These are phyloP conservation scores for Archips crataeganus DNA, from an alignment of 2,888 invertebrate genomes.

Conservation along the genomic window DNA sequence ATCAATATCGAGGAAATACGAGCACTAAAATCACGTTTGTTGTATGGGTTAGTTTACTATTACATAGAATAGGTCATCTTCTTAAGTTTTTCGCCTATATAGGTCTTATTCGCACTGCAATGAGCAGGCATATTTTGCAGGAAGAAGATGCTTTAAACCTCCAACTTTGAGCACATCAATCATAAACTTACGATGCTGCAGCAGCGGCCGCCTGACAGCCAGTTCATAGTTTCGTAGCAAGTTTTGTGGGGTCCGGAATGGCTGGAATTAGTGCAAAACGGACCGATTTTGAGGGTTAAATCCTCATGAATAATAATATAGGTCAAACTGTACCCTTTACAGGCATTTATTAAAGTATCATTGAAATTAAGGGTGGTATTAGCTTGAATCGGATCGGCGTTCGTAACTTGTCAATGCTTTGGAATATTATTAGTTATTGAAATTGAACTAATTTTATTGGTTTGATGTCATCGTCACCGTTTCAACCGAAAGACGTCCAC, in stretches of 20 bases:
- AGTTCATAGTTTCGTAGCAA: slow-evolving; percentile 5
- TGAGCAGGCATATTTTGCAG: not conserved
- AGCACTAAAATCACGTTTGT: too few species aligned
- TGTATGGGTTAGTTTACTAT: too few species aligned
- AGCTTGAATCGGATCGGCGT: slow-evolving; percentile 1
- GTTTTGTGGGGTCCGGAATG: slow-evolving; percentile 13
- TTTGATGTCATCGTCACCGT: not conserved
- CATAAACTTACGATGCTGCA: slow-evolving; percentile 2
- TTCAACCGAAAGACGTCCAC: too few species aligned
- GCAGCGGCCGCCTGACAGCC: not conserved
- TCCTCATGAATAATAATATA: slow-evolving; percentile 19
- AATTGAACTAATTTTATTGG: not conserved
- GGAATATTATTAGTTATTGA: not conserved
- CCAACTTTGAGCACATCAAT: slow-evolving; percentile 11
- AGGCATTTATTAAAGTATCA: slow-evolving; percentile 14
- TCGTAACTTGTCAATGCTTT: not conserved
- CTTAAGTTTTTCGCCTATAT: not conserved
- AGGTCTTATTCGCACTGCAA: not conserved
- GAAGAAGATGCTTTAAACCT: slow-evolving; percentile 8
- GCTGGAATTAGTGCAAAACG: slow-evolving; percentile 17
- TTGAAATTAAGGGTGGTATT: slow-evolving; percentile 13
- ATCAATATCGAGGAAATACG: too few species aligned
- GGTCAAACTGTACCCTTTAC: slow-evolving; percentile 8
- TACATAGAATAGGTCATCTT: too few species aligned
- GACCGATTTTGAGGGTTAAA: slow-evolving; percentile 15